These are phyloP conservation scores for Urosaurus nigricauda DNA, from an alignment of 2,797 vertebrate genomes.

Conservation along the genomic window DNA sequence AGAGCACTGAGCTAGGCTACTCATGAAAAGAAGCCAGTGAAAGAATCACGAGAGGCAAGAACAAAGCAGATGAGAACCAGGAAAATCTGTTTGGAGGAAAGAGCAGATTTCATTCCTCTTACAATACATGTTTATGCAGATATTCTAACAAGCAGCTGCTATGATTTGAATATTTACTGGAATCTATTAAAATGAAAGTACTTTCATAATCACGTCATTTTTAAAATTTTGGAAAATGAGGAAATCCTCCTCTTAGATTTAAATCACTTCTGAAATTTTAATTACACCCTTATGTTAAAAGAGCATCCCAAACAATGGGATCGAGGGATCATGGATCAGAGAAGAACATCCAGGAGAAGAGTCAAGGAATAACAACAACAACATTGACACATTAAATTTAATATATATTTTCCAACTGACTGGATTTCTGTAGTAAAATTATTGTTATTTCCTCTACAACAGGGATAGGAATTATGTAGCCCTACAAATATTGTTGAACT, in stretches of 20 bases:
- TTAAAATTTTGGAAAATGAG: not conserved
- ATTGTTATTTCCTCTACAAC: slow-evolving; percentile 1
- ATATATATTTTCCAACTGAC: not conserved
- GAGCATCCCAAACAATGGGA: not conserved
- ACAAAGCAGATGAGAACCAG: not conserved
- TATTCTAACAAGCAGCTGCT: not conserved
- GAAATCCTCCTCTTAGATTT: slow-evolving; percentile 2
- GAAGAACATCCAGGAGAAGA: too few relatives aligned
- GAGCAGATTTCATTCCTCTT: not conserved
- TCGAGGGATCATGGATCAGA: not conserved
- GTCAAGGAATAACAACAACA: too few relatives aligned
- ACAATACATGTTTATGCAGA: not conserved
- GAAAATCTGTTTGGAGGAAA: not conserved
- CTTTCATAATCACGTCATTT: not conserved
- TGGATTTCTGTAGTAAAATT: not conserved
- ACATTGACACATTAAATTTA: not conserved
- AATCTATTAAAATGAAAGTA: not conserved
- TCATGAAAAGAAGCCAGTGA: slow-evolving; percentile 9
- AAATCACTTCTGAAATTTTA: not conserved
- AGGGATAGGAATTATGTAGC: not conserved
- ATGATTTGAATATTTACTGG: not conserved
- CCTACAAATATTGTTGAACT: too few relatives aligned
- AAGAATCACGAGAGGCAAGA: not conserved
- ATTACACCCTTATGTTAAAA: not conserved
- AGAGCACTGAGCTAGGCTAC: not conserved